These are phyloP conservation scores for Stenoptilia bipunctidactyla DNA, from an alignment of 2,888 invertebrate species.

Conservation along the genomic window DNA sequence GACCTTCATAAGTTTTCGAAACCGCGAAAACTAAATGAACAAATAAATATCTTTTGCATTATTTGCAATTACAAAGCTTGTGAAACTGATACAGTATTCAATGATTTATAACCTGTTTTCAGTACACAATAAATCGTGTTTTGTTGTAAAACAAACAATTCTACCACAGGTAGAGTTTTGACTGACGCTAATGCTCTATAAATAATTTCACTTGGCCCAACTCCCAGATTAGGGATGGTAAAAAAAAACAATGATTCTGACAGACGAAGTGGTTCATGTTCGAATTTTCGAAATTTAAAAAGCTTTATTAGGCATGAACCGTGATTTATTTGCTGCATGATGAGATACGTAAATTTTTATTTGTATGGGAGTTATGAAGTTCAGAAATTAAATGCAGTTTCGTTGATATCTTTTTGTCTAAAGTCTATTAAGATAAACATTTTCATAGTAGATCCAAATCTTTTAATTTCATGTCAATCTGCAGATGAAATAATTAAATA, in stretches of 20 bases:
- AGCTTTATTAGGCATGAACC: too few relatives aligned
- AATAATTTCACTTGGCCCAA: not conserved
- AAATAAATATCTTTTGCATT: not conserved
- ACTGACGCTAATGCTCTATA: not conserved
- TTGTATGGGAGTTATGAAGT: too few relatives aligned
- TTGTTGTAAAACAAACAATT: conserved; percentile 1
- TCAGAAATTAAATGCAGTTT: too few relatives aligned
- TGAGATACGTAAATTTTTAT: too few relatives aligned
- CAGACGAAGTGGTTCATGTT: not conserved
- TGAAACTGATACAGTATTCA: not conserved
- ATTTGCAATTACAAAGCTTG: not conserved
- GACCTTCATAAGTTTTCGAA: not conserved
- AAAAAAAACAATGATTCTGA: not conserved
- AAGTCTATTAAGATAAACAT: too few relatives aligned
- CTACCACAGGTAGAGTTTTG: not conserved
- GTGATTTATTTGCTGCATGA: too few relatives aligned
- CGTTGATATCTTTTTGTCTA: too few relatives aligned
- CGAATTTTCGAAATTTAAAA: too few relatives aligned
- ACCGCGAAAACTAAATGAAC: not conserved
- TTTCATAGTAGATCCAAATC: too few relatives aligned
- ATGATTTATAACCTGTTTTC: not conserved
- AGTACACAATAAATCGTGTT: not conserved
- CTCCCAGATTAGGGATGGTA: not conserved
- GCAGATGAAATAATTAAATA: too few relatives aligned
- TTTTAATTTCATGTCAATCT: too few relatives aligned